Base-by-base conservation (phyloP, 2,797 vertebrate genomes). In the Anolis apletophallus region DNA sequence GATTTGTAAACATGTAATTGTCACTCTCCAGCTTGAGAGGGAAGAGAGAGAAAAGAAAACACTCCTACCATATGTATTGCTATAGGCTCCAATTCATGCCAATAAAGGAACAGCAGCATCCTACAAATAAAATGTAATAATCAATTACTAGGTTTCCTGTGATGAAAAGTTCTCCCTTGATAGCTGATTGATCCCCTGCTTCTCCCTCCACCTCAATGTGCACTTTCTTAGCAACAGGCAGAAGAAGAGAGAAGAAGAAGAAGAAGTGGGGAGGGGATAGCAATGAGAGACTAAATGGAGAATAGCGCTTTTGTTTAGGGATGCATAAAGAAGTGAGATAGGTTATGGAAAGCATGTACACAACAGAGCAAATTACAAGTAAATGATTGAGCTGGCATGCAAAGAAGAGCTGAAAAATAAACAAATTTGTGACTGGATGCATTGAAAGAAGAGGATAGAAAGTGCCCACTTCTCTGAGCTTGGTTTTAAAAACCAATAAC, bases 401-500 rank as follows among this genome's bases (percentile, higher is more conserved):
- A 46, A 57, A 34, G 76, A 87, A 68, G 54, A 89, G 80, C 6
- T 85, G 87, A 89, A 92, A 91, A 94, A 92, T 90, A 85, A 89
- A 55, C 32, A 40, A 88, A 93, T 93, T 91, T 90, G 92, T 89
- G 93, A 91, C 89, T 93, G 92, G 93, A 90, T 90, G 75, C 90
- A 92, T 93, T 94, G 91, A 82, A 84, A 85, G 87, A 84, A 83
- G 86, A 93, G 79, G 81, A 9, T 3, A 40, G 29, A 71, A 69
- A 29, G 54, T 17, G 13, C 26, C 46, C 26, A 40, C 73, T 32
- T 71, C 54, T 16, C 6, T 36, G 21, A n/a, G n/a, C 19, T 32
- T n/a, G 40, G 16, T 50, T 64, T 26, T 12, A 36, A 81, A 73
- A 11, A 21, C 10, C 36, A 73, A 73, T 40, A 46, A 40, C 69